A percentile compares a stretch with the other conserved stretches of the same genome.
Conservation (phyloP, 2,113 vertebrate species). For the Lophura nycthemera region DNA sequence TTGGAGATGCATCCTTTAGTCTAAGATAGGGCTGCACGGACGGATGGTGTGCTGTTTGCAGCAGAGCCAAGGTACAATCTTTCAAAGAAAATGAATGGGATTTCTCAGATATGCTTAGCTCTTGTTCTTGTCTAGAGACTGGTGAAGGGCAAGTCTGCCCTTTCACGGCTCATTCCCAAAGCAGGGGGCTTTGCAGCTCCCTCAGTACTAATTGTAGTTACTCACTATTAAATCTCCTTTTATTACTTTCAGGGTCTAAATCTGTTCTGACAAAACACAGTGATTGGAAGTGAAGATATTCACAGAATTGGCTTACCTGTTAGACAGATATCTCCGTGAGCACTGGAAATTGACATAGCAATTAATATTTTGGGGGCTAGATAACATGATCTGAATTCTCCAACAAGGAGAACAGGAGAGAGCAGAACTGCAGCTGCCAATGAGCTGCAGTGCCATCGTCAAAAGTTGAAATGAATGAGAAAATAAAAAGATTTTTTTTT, state of each 20-base stretch:
- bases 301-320: background rate
- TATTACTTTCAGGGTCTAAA: background rate
- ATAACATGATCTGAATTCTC: constrained; percentile 30
- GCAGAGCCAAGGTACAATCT: background rate
- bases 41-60: accelerated
- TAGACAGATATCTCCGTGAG: background rate
- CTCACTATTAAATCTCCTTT: background rate
- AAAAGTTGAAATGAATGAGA: constrained; percentile 46
- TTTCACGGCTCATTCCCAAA: background rate
- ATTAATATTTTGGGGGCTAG: constrained; percentile 41
- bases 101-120: background rate
- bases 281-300: background rate
- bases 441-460: constrained; percentile 7
- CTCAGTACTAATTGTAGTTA: background rate
- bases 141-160: background rate
- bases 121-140: background rate
- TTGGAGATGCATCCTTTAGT: background rate
- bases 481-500: background rate
- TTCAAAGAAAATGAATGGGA: background rate
- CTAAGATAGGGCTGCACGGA: accelerated
- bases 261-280: background rate
- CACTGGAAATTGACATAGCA: constrained; percentile 33
- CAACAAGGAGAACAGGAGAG: constrained; percentile 19
- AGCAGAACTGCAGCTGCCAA: constrained; percentile 24
- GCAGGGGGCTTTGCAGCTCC: background rate